These are phyloP conservation scores for Falco punctatus DNA, from an alignment of 2,113 vertebrate species.

Conservation along the genomic window DNA sequence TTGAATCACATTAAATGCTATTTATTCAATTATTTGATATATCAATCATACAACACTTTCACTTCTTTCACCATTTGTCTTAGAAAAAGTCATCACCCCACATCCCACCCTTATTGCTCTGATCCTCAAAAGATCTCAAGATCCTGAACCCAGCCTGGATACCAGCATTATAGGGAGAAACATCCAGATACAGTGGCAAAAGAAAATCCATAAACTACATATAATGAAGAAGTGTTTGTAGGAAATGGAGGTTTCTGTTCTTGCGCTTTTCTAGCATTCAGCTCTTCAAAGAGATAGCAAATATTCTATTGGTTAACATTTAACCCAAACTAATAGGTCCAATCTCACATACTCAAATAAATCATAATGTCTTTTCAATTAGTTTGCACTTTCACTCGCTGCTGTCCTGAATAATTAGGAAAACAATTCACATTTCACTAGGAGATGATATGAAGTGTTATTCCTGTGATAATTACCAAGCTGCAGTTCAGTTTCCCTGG, in stretches of 20 bases:
- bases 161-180: background rate
- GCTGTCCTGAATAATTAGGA: constrained; percentile 82
- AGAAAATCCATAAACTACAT: background rate
- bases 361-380: constrained; percentile 80
- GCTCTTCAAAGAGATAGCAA: background rate
- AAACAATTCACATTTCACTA: constrained; percentile 79
- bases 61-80: background rate
- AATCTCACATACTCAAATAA: constrained; percentile 64
- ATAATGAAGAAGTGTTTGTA: background rate
- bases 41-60: background rate
- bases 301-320: constrained; percentile 50
- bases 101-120: background rate
- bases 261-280: background rate
- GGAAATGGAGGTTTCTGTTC: background rate
- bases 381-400: constrained; percentile 75
- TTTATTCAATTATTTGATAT: background rate
- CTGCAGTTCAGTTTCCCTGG: constrained; percentile 81
- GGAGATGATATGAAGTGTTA: constrained; percentile 78
- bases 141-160: background rate
- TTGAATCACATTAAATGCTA: background rate
- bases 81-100: background rate
- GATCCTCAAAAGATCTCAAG: background rate
- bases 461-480: constrained; percentile 83
- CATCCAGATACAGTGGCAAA: background rate
- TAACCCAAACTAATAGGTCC: constrained; percentile 66